phyloP scores from a whole-genome alignment of 2,113 vertebrate species.

The Dipodomys merriami region DNA sequence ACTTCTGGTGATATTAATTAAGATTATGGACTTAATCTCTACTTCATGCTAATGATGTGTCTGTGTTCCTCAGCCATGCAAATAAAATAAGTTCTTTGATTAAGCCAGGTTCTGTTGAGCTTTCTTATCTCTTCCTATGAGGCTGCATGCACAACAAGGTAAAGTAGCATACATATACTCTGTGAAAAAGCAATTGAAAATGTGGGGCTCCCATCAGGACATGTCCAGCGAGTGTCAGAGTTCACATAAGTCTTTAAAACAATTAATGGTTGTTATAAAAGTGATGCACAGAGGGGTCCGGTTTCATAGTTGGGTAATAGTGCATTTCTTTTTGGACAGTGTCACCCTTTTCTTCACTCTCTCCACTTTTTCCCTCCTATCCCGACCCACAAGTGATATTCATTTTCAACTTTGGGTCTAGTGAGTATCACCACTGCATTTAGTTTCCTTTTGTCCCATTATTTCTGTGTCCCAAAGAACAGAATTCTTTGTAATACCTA shows the following conservation, averaged over 20 bases:
- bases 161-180: neutral
- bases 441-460: too few relatives aligned
- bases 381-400: too few relatives aligned
- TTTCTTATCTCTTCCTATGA: neutral
- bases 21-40: neutral
- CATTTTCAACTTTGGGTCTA: too few relatives aligned
- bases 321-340: too few relatives aligned
- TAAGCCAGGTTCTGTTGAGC: neutral
- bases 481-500: neutral
- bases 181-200: slow-evolving; percentile 6
- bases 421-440: too few relatives aligned
- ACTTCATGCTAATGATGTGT: neutral
- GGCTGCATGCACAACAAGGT: neutral
- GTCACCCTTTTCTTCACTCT: too few relatives aligned
- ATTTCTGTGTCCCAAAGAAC: too few relatives aligned
- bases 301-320: too few relatives aligned
- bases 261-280: too few relatives aligned
- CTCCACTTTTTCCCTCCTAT: too few relatives aligned
- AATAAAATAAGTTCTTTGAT: neutral
- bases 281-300: too few relatives aligned
- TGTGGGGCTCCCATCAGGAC: neutral
- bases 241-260: neutral
- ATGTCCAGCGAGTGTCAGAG: neutral
- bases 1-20: neutral
- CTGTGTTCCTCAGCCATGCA: neutral